These are phyloP conservation scores for Latrodectus elegans DNA, from an alignment of 2,888 invertebrate species.

Conservation along the genomic window DNA sequence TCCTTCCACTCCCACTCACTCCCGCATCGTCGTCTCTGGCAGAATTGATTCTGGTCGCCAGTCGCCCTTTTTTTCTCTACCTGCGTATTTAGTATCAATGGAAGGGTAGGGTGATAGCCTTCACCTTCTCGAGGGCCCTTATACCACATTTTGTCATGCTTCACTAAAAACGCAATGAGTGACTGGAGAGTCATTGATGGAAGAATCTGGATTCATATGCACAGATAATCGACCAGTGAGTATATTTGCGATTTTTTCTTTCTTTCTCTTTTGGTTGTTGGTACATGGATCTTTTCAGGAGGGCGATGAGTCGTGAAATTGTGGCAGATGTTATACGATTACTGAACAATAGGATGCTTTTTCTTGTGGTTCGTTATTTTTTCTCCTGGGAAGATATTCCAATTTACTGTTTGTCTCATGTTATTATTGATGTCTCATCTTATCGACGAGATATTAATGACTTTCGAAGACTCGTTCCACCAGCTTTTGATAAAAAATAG, in stretches of 20 bases:
- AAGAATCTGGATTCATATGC: not conserved
- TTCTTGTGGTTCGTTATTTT: not conserved
- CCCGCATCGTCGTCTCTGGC: not conserved
- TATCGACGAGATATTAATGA: too few relatives aligned
- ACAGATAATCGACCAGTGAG: not conserved
- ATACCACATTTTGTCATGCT: not conserved
- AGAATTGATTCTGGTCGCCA: not conserved
- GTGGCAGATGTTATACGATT: not conserved
- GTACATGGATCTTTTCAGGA: not conserved
- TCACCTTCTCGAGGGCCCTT: constrained; percentile 1
- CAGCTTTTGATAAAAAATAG: too few relatives aligned
- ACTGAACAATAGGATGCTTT: not conserved
- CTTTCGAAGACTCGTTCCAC: too few relatives aligned
- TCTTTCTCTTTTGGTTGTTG: not conserved
- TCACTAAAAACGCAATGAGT: not conserved
- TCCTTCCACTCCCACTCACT: constrained; percentile 38
- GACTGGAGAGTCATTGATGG: not conserved
- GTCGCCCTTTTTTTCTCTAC: not conserved
- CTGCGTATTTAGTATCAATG: constrained; percentile 5
- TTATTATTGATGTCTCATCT: not conserved
- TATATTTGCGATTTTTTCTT: not conserved
- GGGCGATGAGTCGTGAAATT: constrained; percentile 1
- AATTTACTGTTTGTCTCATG: not conserved
- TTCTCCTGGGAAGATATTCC: constrained; percentile 2
- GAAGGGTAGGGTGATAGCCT: not conserved